These are phyloP conservation scores for Apeltes quadracus DNA, from an alignment of 2,113 vertebrate species.

Conservation along the genomic window DNA sequence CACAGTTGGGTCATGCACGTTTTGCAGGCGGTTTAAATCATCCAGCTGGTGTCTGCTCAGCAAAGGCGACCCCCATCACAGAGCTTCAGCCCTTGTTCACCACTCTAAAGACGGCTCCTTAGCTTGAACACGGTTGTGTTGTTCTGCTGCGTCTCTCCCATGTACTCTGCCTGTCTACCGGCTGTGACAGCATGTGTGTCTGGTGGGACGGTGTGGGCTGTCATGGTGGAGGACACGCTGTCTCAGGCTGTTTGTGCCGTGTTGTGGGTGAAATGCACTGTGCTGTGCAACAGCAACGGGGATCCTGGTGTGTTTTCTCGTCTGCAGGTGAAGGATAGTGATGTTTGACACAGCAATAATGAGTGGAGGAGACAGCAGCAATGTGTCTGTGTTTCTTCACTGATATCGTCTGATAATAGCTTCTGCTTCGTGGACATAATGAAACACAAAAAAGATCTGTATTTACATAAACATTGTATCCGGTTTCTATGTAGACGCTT, in stretches of 20 bases:
- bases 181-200: slow-evolving; percentile 56
- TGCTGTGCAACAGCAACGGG: not conserved
- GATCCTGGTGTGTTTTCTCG: slow-evolving; percentile 11
- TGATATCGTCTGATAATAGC: slow-evolving; percentile 5
- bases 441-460: no score
- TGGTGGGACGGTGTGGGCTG: slow-evolving; percentile 19
- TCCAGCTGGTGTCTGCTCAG: not conserved
- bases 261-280: not conserved
- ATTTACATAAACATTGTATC: no score
- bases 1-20: no score
- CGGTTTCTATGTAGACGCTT: no score
- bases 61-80: not conserved
- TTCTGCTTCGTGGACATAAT: no score
- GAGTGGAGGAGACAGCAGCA: slow-evolving; percentile 4
- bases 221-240: slow-evolving; percentile 4
- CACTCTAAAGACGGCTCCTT: not conserved
- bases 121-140: not conserved
- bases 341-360: not conserved
- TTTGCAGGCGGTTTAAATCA: not conserved
- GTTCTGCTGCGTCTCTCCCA: slow-evolving; percentile 5
- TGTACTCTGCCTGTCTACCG: slow-evolving; percentile 26
- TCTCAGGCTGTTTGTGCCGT: not conserved
- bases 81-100: not conserved
- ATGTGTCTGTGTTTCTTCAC: slow-evolving; percentile 1
- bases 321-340: slow-evolving; percentile 8